Percentiles rank a stretch among this genome's conserved stretches.
Conservation (phyloP, 1,140 invertebrate species). For the Leptinotarsa lineolata region DNA sequence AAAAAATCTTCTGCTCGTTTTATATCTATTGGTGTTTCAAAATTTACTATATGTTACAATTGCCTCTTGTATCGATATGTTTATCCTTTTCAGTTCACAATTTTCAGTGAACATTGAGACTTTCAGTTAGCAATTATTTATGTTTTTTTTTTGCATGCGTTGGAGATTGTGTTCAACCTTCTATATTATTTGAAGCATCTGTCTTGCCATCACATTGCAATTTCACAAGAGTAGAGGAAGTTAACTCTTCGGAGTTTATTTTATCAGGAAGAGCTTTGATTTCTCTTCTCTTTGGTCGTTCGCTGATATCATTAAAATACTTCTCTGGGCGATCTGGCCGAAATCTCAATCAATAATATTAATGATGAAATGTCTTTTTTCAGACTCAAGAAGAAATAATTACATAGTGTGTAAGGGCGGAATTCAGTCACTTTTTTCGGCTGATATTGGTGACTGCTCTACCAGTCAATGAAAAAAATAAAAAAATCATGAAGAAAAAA, state of each 20-base stretch:
- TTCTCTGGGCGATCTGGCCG: neutral
- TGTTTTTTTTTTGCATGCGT: neutral
- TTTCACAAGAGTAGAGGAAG: neutral
- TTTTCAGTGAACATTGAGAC: neutral
- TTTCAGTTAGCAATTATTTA: neutral
- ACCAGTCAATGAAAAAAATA: too few relatives aligned
- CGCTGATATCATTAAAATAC: neutral
- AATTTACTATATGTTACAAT: too few relatives aligned
- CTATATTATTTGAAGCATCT: neutral
- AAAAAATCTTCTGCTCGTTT: slow-evolving; percentile 29
- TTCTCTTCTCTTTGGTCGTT: neutral
- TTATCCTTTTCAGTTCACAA: too few relatives aligned
- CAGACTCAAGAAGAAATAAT: too few relatives aligned
- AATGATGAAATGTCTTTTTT: too few relatives aligned
- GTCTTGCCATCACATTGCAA: neutral
- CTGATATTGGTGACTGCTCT: too few relatives aligned
- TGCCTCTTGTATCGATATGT: too few relatives aligned
- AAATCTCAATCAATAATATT: too few relatives aligned
- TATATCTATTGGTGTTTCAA: slow-evolving; percentile 28
- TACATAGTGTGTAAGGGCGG: too few relatives aligned
- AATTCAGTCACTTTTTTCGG: too few relatives aligned
- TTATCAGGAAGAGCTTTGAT: neutral
- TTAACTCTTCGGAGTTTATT: neutral
- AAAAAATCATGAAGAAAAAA: too few relatives aligned
- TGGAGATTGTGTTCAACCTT: neutral